Evolutionary conservation across 2,113 vertebrate genomes (phyloP).

Genomic region (Heteronetta atricapilla): DNA sequence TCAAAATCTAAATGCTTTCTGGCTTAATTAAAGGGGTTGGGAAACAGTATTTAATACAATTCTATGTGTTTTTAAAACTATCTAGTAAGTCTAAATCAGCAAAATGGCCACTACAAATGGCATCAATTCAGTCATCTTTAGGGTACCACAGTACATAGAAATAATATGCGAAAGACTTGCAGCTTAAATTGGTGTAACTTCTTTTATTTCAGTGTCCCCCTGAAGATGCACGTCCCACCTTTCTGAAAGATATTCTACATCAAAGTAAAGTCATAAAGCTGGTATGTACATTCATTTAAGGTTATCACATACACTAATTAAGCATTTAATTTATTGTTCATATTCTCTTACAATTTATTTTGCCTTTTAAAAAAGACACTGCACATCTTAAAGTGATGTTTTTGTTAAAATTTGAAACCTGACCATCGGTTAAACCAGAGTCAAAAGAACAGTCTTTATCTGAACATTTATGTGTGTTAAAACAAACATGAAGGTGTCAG

Average conservation of each 20-base stretch:
- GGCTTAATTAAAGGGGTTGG: no score
- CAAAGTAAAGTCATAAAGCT: not conserved
- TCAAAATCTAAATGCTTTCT: not conserved
- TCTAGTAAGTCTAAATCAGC: not conserved
- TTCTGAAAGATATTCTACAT: not conserved
- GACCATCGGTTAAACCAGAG: not conserved
- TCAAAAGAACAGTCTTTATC: not conserved
- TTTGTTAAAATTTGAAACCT: not conserved
- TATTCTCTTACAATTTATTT: slow-evolving; percentile 9
- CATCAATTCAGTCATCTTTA: not conserved
- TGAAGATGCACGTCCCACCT: not conserved
- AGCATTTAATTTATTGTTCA: not conserved
- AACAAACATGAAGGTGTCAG: not conserved
- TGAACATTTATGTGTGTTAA: not conserved
- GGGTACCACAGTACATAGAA: accelerated
- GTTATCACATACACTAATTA: not conserved
- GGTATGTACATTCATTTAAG: no score
- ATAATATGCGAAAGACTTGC: not conserved
- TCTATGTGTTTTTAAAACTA: not conserved
- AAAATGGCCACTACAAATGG: not conserved
- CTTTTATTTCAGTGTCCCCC: not conserved
- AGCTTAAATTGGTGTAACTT: not conserved
- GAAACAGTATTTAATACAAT: not conserved
- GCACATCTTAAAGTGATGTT: not conserved
- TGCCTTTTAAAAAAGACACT: not conserved